Percentiles rank a stretch among this genome's conserved stretches.
These are phyloP conservation scores for Illadopsis cleaveri DNA, from an alignment of 2,113 vertebrate species.

Conservation along the genomic window DNA sequence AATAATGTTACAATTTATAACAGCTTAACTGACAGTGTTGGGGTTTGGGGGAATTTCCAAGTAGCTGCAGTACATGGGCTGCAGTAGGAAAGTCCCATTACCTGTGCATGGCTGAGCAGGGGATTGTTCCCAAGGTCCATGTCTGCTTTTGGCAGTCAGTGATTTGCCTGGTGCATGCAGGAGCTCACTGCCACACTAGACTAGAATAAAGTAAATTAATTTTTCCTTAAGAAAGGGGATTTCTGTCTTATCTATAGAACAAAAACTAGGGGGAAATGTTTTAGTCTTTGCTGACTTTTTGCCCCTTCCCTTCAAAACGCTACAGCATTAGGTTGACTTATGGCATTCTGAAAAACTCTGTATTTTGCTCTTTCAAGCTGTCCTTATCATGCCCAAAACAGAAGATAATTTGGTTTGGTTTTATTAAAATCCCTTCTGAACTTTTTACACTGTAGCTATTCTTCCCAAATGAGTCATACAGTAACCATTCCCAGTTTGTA, in stretches of 20 bases:
- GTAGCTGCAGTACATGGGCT: background rate
- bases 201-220: background rate
- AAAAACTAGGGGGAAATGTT: background rate
- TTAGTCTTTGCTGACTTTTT: background rate
- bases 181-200: background rate
- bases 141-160: background rate
- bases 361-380: conserved; percentile 27
- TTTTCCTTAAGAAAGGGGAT: background rate
- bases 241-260: background rate
- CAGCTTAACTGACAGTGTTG: background rate
- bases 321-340: background rate
- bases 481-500: conserved; percentile 80
- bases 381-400: background rate
- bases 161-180: background rate
- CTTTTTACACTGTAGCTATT: conserved; percentile 47
- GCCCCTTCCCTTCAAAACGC: background rate
- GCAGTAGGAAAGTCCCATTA: background rate
- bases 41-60: background rate
- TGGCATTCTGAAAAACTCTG: background rate
- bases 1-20: background rate
- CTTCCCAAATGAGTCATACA: conserved; percentile 78
- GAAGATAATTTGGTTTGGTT: conserved; percentile 38
- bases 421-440: conserved; percentile 65
- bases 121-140: background rate
- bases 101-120: background rate